Base-by-base conservation (phyloP, 2,113 vertebrate species). In the Carollia perspicillata region DNA sequence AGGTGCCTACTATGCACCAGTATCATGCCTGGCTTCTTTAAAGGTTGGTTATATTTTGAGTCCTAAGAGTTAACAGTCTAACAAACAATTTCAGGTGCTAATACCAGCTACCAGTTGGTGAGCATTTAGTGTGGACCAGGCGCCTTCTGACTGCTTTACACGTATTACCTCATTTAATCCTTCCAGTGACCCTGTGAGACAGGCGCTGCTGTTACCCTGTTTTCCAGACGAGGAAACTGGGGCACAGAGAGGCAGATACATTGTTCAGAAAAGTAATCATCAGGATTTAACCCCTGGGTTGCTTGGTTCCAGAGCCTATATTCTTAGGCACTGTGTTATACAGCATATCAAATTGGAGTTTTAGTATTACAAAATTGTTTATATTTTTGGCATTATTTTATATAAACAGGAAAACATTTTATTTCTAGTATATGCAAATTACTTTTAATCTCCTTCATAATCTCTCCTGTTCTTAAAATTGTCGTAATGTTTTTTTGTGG, bases 381-480 rank as follows among this genome's bases (percentile, higher is more conserved):
- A 42, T 49, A 42, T 75, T 90, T 22, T 75, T 85, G 63, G 66
- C 65, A 78, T 79, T 85, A 93, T 79, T 96, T 96, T 90, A 66
- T 42, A 51, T 65, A 84, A 58, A 58, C 23, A 81, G 18, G 35
- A 91, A 87, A 94, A 49, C 65, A 60, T 94, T 88, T 68, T 51
- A 55, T 80, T 89, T 92, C 51, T 92, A 44, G 12, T 77, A 80
- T 66, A 53, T 80, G 66, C 77, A 84, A 87, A 90, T 84, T 65
- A 84, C 40, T 89, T 88, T 75, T 60, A 95, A 95, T 75, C 14
- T 89, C 49, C 63, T 84, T 69, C 65, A 72, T 42, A 78, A 26
- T 75, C 40, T 96, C 13, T 51, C 49, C 4, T 40, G 33, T 55
- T 94, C 30, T 84, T 65, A 77, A 40, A 90, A 65, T 85, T 68